Evolutionary conservation across 1,140 invertebrate species (phyloP).

Genomic region (Lordiphosa collinella): DNA sequence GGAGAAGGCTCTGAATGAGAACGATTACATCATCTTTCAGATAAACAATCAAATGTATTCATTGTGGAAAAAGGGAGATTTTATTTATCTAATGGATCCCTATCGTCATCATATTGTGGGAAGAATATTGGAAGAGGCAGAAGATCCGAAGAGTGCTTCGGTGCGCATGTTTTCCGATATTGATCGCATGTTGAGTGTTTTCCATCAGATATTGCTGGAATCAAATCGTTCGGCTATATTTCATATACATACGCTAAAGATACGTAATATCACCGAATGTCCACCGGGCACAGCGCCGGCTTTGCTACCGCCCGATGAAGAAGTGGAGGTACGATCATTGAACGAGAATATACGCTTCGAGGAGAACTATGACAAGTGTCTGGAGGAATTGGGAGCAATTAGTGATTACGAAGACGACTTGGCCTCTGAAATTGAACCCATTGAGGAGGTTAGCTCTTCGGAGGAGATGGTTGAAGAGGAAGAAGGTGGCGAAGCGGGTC

Average conservation of each 20-base stretch:
- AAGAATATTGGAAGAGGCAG: slow-evolving; percentile 46
- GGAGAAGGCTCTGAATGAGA: slow-evolving; percentile 37
- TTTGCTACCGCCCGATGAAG: slow-evolving; percentile 44
- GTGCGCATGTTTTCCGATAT: slow-evolving; percentile 68
- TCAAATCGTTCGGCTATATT: slow-evolving; percentile 67
- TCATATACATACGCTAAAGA: slow-evolving; percentile 52
- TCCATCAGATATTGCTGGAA: slow-evolving; percentile 65
- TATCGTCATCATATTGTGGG: slow-evolving; percentile 70
- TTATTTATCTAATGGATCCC: slow-evolving; percentile 73
- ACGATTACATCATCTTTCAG: slow-evolving; percentile 63
- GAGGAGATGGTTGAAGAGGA: slow-evolving; percentile 70
- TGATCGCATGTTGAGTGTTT: slow-evolving; percentile 59
- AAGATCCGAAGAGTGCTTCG: slow-evolving; percentile 56
- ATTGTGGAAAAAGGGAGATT: slow-evolving; percentile 64
- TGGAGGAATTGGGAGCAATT: slow-evolving; percentile 60
- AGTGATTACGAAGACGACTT: slow-evolving; percentile 69
- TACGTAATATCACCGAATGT: slow-evolving; percentile 58
- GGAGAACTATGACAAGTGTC: slow-evolving; percentile 64
- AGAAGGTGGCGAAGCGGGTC: slow-evolving; percentile 47
- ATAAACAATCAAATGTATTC: slow-evolving; percentile 74
- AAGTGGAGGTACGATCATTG: slow-evolving; percentile 54
- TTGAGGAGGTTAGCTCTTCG: slow-evolving; percentile 59
- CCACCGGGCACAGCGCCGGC: slow-evolving; percentile 52
- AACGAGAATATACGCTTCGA: slow-evolving; percentile 71
- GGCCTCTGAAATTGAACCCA: slow-evolving; percentile 64